phyloP scores from a whole-genome alignment of 2,888 invertebrate genomes.

The Anthrax anthrax region DNA sequence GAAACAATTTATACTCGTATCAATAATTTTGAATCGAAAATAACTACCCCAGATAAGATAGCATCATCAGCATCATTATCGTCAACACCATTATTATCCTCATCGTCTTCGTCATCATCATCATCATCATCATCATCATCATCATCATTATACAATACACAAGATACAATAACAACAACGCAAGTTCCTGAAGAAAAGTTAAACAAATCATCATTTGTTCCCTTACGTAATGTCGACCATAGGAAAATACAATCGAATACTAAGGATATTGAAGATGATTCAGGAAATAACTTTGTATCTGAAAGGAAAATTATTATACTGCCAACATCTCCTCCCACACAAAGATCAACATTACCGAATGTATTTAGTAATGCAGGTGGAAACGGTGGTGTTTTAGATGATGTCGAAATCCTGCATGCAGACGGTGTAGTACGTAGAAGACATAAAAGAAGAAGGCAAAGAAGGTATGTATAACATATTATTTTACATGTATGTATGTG shows the following conservation, averaged over 20 bases:
- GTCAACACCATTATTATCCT: neutral
- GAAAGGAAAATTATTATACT: constrained; percentile 27
- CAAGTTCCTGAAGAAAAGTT: constrained; percentile 29
- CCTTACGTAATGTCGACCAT: constrained; percentile 28
- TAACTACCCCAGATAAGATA: neutral
- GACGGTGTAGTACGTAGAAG: constrained; percentile 27
- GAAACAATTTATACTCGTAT: constrained; percentile 1
- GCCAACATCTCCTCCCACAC: constrained; percentile 29
- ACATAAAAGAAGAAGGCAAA: constrained; percentile 28
- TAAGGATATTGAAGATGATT: constrained; percentile 34
- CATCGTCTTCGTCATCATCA: neutral
- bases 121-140: too few relatives aligned
- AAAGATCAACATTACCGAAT: constrained; percentile 31
- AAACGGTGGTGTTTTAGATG: constrained; percentile 31
- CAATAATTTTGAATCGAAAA: neutral
- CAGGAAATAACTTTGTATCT: constrained; percentile 33
- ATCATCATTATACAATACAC: neutral
- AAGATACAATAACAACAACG: constrained; percentile 5
- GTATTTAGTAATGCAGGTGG: constrained; percentile 34
- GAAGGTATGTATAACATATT: constrained; percentile 19
- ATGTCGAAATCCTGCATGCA: constrained; percentile 29
- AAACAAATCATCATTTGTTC: constrained; percentile 22
- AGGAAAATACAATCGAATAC: constrained; percentile 35
- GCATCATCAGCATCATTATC: neutral
- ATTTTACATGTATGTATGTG: neutral